These are phyloP conservation scores for Karalla daura DNA, from an alignment of 2,797 vertebrate genomes.

Conservation along the genomic window DNA sequence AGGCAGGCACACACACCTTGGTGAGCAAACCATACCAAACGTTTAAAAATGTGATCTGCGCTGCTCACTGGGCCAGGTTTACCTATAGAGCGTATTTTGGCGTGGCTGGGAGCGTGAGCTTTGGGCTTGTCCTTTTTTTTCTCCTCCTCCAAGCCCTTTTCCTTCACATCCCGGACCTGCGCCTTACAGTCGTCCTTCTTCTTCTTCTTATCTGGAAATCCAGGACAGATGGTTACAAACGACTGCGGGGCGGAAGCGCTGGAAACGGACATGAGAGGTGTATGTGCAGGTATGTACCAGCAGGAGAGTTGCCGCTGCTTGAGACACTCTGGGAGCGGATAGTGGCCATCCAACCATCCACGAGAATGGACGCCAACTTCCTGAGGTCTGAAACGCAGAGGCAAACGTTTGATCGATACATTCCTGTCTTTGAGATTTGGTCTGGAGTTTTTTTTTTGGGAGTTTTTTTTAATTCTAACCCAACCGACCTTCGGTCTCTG, in stretches of 20 bases:
- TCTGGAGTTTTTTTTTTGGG: too few species aligned
- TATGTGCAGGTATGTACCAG: constrained; percentile 45
- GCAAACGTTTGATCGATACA: neutral
- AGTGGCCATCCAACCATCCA: constrained; percentile 96
- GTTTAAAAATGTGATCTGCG: neutral
- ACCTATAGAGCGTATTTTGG: constrained; percentile 97
- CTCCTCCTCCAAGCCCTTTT: constrained; percentile 85
- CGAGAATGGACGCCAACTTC: constrained; percentile 89
- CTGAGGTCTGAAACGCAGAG: constrained; percentile 84
- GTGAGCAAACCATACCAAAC: neutral
- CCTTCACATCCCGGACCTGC: constrained; percentile 83
- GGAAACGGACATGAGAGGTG: neutral
- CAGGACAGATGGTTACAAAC: accelerated
- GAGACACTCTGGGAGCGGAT: constrained; percentile 93
- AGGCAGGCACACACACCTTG: constrained; percentile 5
- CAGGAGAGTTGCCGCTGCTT: constrained; percentile 74
- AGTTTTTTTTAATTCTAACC: neutral
- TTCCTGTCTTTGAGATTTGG: too few species aligned
- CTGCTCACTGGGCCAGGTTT: neutral
- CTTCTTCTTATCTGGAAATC: constrained; percentile 88
- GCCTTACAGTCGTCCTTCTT: constrained; percentile 89
- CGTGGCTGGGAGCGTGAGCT: constrained; percentile 92
- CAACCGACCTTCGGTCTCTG: constrained; percentile 91
- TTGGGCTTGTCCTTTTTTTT: constrained; percentile 95
- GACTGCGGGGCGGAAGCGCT: too few species aligned